Percentiles rank a stretch among this genome's conserved stretches.
phyloP scores from a whole-genome alignment of 1,140 invertebrate genomes.

The Triops cancriformis region DNA sequence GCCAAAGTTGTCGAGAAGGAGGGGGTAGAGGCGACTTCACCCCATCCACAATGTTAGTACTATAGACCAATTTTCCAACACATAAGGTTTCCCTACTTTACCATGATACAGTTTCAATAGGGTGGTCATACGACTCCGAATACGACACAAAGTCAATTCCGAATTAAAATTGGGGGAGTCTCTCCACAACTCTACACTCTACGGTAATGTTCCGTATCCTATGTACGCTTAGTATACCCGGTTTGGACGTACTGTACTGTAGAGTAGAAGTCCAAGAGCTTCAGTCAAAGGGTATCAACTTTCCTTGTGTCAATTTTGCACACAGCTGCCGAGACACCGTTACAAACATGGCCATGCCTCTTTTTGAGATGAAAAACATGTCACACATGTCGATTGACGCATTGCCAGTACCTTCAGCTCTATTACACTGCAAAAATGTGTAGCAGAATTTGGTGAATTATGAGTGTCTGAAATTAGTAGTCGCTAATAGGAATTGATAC shows the following conservation, averaged over 20 bases:
- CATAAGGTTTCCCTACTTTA: slow-evolving; percentile 6
- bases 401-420: too few species aligned
- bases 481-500: too few species aligned
- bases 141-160: background rate
- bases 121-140: background rate
- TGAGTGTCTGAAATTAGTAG: too few species aligned
- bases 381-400: too few species aligned
- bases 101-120: background rate
- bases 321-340: background rate
- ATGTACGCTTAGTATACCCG: too few species aligned
- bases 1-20: background rate
- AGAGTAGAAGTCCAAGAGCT: background rate
- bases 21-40: background rate
- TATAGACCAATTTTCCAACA: background rate
- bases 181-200: background rate
- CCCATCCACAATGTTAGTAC: background rate
- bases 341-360: background rate
- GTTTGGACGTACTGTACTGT: background rate
- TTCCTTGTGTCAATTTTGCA: background rate
- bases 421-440: too few species aligned
- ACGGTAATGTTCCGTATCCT: too few species aligned
- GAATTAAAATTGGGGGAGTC: background rate
- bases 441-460: too few species aligned
- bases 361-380: background rate
- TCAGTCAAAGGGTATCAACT: background rate